These are phyloP conservation scores for Tapirus terrestris DNA, from an alignment of 2,113 vertebrate genomes.

Conservation along the genomic window DNA sequence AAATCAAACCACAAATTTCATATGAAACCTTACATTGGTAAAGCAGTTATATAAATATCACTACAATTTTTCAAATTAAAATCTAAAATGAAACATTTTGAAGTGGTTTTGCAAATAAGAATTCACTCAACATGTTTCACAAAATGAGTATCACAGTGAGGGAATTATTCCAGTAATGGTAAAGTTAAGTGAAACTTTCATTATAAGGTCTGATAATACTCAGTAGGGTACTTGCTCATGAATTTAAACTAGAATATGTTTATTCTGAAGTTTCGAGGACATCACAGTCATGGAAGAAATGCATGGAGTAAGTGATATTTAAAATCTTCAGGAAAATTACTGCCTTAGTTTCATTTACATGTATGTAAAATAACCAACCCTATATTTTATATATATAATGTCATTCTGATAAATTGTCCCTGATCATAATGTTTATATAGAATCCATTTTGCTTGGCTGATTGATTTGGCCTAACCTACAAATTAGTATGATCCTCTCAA, in stretches of 20 bases:
- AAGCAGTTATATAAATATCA: constrained; percentile 4
- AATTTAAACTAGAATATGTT: constrained; percentile 41
- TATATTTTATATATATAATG: neutral
- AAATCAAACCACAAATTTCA: neutral
- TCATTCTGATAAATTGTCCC: constrained; percentile 16
- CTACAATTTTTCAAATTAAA: constrained; percentile 45
- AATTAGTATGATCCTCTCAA: neutral
- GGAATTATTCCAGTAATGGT: constrained; percentile 27
- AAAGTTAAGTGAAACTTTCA: constrained; percentile 40
- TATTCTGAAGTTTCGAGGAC: constrained; percentile 44
- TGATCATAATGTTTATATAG: neutral
- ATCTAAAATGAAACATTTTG: constrained; percentile 28
- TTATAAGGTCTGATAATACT: neutral
- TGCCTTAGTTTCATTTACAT: constrained; percentile 27
- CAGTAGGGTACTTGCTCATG: neutral
- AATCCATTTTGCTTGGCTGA: neutral
- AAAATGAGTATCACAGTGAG: constrained; percentile 38
- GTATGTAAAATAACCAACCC: neutral
- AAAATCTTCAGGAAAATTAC: neutral
- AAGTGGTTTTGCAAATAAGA: constrained; percentile 32
- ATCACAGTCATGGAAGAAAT: neutral
- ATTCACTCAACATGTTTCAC: constrained; percentile 40
- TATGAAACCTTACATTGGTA: neutral
- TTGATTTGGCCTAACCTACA: constrained; percentile 18
- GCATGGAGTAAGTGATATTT: neutral